These are phyloP conservation scores for Dolichallabes microphthalmus DNA, from an alignment of 2,113 vertebrate genomes.

Conservation along the genomic window DNA sequence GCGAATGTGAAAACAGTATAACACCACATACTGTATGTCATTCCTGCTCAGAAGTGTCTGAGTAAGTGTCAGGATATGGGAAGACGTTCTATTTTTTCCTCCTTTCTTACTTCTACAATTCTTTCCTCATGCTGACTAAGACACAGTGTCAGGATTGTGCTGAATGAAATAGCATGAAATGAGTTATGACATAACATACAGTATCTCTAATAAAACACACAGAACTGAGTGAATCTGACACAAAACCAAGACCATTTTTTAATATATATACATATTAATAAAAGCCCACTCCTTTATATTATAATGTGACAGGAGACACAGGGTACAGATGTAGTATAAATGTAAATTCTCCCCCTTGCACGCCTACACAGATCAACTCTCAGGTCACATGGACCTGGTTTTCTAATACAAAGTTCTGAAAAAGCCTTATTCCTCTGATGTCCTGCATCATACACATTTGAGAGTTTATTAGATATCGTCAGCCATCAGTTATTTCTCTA, in stretches of 20 bases:
- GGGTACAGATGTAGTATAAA: neutral
- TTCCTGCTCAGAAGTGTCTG: neutral
- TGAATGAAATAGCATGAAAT: too few species aligned
- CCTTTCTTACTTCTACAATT: neutral
- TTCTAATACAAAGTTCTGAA: conserved; percentile 16
- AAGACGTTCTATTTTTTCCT: neutral
- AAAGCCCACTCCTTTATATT: neutral
- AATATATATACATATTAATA: neutral
- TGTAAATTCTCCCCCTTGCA: neutral
- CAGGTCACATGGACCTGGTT: neutral
- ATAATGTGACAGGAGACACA: neutral
- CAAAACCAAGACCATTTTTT: neutral
- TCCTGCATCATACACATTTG: conserved; percentile 28
- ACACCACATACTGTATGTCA: neutral
- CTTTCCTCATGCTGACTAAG: neutral
- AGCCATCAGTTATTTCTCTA: neutral
- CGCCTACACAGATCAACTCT: conserved; percentile 3
- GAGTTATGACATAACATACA: too few species aligned
- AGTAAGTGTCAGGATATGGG: neutral
- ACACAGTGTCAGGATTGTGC: neutral
- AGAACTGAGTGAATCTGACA: neutral
- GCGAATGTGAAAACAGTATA: neutral
- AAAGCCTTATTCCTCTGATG: conserved; percentile 33
- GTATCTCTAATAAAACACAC: neutral
- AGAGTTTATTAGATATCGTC: neutral